phyloP scores from a whole-genome alignment of 2,797 vertebrate species.

The Babyrousa celebensis region DNA sequence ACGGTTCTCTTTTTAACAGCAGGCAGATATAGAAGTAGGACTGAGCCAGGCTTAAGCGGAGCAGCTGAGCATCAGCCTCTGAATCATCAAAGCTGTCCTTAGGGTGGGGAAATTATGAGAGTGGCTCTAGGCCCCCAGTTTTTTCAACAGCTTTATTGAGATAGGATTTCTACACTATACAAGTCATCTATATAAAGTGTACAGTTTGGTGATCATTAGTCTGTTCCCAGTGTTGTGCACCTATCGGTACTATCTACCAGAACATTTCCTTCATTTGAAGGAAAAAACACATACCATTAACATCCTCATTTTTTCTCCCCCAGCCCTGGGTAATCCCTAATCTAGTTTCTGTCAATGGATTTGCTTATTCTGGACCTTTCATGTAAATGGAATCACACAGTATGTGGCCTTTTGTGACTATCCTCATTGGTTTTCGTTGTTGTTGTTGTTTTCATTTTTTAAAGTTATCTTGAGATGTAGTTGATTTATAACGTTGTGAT shows the following conservation, averaged over 20 bases:
- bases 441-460: no score
- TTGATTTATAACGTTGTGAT: no score
- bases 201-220: not conserved
- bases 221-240: not conserved
- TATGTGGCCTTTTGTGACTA: not conserved
- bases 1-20: not conserved
- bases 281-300: not conserved
- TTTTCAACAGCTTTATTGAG: constrained; percentile 6
- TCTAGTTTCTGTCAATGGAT: not conserved
- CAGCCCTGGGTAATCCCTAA: no score
- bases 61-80: not conserved
- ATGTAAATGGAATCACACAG: not conserved
- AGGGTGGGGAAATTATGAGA: not conserved
- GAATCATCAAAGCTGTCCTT: not conserved
- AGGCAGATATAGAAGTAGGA: not conserved
- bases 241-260: not conserved
- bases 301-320: not conserved
- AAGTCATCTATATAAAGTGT: not conserved
- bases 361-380: constrained; percentile 15
- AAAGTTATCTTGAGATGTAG: no score
- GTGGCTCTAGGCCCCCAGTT: not conserved
- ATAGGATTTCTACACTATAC: not conserved
- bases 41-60: not conserved
- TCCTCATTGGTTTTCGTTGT: no score
- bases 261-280: not conserved